A percentile compares a stretch with the other conserved stretches of the same genome.
These are phyloP conservation scores for Luperina testacea DNA, from an alignment of 2,888 invertebrate species.

Conservation along the genomic window DNA sequence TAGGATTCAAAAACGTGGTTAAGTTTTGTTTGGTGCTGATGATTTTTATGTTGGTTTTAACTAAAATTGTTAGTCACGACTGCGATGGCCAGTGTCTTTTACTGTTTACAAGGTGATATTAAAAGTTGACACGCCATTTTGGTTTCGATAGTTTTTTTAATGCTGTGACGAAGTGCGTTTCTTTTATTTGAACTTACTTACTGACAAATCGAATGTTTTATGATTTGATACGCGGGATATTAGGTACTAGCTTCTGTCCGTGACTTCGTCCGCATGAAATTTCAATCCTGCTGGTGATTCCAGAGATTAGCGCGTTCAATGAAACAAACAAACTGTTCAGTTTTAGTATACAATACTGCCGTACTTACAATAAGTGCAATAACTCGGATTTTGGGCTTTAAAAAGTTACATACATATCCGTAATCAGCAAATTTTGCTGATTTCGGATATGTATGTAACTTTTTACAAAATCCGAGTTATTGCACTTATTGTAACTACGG, in stretches of 20 bases:
- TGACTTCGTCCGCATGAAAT: too few relatives aligned
- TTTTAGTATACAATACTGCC: too few relatives aligned
- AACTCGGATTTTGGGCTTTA: too few relatives aligned
- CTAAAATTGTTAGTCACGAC: slow-evolving; percentile 85
- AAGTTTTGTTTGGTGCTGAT: neutral
- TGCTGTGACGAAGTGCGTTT: slow-evolving; percentile 56
- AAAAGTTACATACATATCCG: too few relatives aligned
- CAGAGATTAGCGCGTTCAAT: too few relatives aligned
- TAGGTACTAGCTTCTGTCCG: neutral
- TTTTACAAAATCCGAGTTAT: too few relatives aligned
- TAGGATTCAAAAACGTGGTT: slow-evolving; percentile 38
- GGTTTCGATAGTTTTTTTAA: slow-evolving; percentile 73
- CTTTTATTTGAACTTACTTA: slow-evolving; percentile 20
- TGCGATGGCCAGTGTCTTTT: slow-evolving; percentile 78
- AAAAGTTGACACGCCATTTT: slow-evolving; percentile 83
- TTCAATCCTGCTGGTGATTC: too few relatives aligned
- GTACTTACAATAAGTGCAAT: too few relatives aligned
- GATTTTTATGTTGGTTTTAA: slow-evolving; percentile 65
- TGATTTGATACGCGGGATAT: neutral
- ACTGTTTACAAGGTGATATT: slow-evolving; percentile 84
- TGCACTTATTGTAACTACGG: too few relatives aligned
- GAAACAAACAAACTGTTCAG: too few relatives aligned
- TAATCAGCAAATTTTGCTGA: too few relatives aligned
- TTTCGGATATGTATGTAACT: too few relatives aligned
- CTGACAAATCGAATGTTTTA: slow-evolving; percentile 17